Percentiles rank a stretch among this genome's conserved stretches.
phyloP scores from a whole-genome alignment of 2,888 invertebrate genomes.

The Pomacea canaliculata region DNA sequence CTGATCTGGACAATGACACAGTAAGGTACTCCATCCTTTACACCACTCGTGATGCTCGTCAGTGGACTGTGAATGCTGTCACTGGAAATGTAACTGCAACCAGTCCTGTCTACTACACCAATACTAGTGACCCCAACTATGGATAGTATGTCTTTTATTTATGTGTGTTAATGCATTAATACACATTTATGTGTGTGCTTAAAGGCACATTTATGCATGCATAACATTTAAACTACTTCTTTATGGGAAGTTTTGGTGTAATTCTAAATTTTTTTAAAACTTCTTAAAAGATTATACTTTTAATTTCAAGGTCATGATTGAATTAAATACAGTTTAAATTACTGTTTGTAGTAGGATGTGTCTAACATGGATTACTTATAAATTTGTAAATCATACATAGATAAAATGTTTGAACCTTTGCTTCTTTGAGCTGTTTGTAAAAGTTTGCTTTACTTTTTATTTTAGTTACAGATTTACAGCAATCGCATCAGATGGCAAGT shows the following conservation, averaged over 20 bases:
- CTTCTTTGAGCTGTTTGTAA: too few relatives aligned
- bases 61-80: constrained; percentile 65
- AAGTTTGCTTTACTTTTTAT: too few relatives aligned
- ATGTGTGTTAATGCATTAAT: too few relatives aligned
- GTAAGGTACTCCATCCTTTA: constrained; percentile 29
- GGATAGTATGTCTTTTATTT: constrained; percentile 48
- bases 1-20: constrained; percentile 32
- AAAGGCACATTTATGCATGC: neutral
- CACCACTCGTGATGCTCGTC: constrained; percentile 58
- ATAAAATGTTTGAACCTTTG: too few relatives aligned
- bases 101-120: constrained; percentile 73
- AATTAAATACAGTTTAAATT: too few relatives aligned
- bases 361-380: too few relatives aligned
- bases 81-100: constrained; percentile 67
- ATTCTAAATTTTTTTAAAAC: neutral
- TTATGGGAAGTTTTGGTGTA: neutral
- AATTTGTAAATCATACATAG: too few relatives aligned
- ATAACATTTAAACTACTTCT: neutral
- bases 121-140: constrained; percentile 83
- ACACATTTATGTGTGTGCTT: too few relatives aligned
- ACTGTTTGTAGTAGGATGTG: too few relatives aligned
- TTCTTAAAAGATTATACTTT: neutral
- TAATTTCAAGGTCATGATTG: neutral
- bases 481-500: constrained; percentile 57
- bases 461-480: constrained; percentile 48